Percentiles rank a stretch among this genome's conserved stretches.
These are phyloP conservation scores for Zoanthus sociatus DNA, from an alignment of 92 coral and sea anemone species.

Conservation along the genomic window DNA sequence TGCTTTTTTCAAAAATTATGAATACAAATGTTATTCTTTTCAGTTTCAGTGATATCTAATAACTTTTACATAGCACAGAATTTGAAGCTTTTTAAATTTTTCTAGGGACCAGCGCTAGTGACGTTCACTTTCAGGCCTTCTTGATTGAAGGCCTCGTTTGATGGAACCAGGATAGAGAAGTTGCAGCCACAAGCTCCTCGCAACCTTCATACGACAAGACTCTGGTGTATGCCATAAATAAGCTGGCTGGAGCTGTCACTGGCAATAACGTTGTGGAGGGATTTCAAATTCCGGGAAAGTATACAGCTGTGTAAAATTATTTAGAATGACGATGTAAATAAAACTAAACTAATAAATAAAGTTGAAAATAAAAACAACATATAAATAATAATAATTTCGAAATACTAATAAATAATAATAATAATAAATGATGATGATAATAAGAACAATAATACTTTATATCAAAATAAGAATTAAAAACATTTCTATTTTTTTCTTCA, in stretches of 20 bases:
- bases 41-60: too few species aligned
- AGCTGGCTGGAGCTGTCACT: neutral
- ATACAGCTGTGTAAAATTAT: neutral
- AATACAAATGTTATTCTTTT: too few species aligned
- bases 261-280: neutral
- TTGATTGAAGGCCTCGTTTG: constrained; percentile 17
- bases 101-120: constrained; percentile 36
- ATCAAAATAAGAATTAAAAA: too few species aligned
- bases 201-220: neutral
- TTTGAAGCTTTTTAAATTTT: neutral
- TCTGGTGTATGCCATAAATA: too few species aligned
- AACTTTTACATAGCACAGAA: neutral
- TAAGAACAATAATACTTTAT: too few species aligned
- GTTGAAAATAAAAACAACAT: too few species aligned
- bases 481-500: neutral
- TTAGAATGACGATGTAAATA: neutral
- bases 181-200: neutral
- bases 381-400: too few species aligned
- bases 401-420: too few species aligned
- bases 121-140: constrained; percentile 44
- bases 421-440: too few species aligned
- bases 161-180: constrained; percentile 2
- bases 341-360: too few species aligned
- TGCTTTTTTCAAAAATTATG: neutral
- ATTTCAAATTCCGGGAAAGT: neutral